These are phyloP conservation scores for Manis crassicaudata DNA, from an alignment of 2,797 vertebrate genomes.

Conservation along the genomic window DNA sequence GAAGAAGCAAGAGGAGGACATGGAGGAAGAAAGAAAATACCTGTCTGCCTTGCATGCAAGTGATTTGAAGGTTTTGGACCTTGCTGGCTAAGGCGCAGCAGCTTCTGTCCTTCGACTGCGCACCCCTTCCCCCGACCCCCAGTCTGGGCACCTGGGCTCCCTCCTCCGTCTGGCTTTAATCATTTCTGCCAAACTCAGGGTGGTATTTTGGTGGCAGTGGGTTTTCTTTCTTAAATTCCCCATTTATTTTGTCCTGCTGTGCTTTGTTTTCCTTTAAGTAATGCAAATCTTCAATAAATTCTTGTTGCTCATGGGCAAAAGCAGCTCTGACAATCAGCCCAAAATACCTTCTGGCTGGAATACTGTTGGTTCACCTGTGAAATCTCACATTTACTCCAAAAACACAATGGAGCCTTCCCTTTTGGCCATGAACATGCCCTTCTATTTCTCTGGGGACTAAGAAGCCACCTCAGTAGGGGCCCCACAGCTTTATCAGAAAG, in stretches of 20 bases:
- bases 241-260: slow-evolving; percentile 54
- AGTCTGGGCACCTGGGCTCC: slow-evolving; percentile 44
- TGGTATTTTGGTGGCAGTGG: neutral
- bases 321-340: neutral
- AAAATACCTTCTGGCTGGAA: neutral
- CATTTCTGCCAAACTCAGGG: neutral
- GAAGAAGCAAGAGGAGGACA: neutral
- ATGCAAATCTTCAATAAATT: slow-evolving; percentile 42
- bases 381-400: slow-evolving; percentile 18
- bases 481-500: neutral
- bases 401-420: neutral
- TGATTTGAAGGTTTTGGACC: neutral
- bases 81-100: neutral
- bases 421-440: neutral
- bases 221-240: neutral
- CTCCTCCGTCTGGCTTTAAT: slow-evolving; percentile 50
- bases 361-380: slow-evolving; percentile 37
- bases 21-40: neutral
- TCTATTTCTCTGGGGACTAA: neutral
- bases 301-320: slow-evolving; percentile 32
- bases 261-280: slow-evolving; percentile 58
- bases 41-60: neutral
- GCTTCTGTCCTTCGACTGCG: neutral
- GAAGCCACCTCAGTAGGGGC: neutral
- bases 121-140: neutral